These are phyloP conservation scores for Caradrina clavipalpis DNA, from an alignment of 2,888 invertebrate species.

Conservation along the genomic window DNA sequence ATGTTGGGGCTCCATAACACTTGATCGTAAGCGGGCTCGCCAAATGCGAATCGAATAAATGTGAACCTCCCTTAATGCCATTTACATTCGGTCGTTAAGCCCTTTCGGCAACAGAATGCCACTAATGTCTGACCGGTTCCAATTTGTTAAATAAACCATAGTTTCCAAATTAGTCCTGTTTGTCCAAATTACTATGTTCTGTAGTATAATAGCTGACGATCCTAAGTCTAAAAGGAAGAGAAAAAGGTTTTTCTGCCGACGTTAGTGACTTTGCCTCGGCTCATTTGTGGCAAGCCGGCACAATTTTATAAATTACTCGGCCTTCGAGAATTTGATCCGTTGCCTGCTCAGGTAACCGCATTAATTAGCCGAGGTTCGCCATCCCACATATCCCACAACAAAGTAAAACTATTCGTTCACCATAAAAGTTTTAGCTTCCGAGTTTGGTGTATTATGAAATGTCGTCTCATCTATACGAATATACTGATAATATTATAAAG, in stretches of 20 bases:
- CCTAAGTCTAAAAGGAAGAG: constrained; percentile 27
- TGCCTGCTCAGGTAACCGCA: constrained; percentile 52
- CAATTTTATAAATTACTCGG: constrained; percentile 61
- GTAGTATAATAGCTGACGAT: constrained; percentile 29
- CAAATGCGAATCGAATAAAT: constrained; percentile 41
- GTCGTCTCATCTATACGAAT: too few relatives aligned
- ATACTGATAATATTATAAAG: too few relatives aligned
- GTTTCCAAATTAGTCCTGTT: constrained; percentile 22
- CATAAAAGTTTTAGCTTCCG: constrained; percentile 1
- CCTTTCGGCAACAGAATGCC: constrained; percentile 38
- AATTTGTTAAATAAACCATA: constrained; percentile 47
- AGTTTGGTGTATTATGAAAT: constrained; percentile 12
- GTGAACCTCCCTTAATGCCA: constrained; percentile 41
- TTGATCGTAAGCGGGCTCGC: constrained; percentile 45
- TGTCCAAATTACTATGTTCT: constrained; percentile 27
- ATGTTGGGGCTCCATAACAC: constrained; percentile 42
- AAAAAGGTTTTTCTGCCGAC: constrained; percentile 47
- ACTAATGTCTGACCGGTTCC: constrained; percentile 32
- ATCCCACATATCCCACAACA: constrained; percentile 48
- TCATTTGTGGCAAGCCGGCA: constrained; percentile 45
- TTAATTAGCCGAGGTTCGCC: constrained; percentile 51
- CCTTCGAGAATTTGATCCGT: constrained; percentile 59
- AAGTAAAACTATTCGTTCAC: constrained; percentile 53
- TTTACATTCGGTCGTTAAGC: constrained; percentile 52
- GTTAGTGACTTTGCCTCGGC: constrained; percentile 29